Evolutionary conservation across 1,140 invertebrate species (phyloP).

Genomic region (Aphelinus atriplicis): DNA sequence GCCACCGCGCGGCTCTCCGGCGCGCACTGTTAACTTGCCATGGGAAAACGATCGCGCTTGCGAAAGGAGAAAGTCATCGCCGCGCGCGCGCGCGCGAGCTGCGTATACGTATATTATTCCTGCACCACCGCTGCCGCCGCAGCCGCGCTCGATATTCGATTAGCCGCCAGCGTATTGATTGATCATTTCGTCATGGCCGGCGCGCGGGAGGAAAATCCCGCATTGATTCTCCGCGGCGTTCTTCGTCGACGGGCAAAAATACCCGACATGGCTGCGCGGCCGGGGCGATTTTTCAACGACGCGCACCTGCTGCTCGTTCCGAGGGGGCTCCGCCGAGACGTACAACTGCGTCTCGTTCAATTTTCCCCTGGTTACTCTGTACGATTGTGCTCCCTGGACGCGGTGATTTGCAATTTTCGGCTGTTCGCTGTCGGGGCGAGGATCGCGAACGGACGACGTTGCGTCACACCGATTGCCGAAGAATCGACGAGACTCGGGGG

Average conservation of each 20-base stretch:
- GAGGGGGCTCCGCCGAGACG: not conserved
- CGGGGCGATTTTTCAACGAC: constrained; percentile 7
- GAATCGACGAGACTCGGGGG: too few species aligned
- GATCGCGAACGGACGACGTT: too few species aligned
- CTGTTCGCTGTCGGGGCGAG: too few species aligned
- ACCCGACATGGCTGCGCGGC: constrained; percentile 10
- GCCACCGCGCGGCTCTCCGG: not conserved
- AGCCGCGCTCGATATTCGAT: constrained; percentile 31
- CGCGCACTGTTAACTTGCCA: constrained; percentile 13
- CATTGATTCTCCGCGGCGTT: not conserved
- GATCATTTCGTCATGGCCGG: constrained; percentile 26
- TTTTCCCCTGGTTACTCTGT: not conserved
- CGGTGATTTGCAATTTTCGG: constrained; percentile 9
- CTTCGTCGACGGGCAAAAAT: not conserved
- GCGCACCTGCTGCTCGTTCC: not conserved
- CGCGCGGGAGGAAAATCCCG: not conserved
- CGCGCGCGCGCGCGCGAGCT: constrained; percentile 15
- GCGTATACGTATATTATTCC: constrained; percentile 10
- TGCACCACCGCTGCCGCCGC: not conserved
- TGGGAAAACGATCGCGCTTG: constrained; percentile 34
- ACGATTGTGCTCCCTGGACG: not conserved
- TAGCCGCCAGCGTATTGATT: constrained; percentile 30
- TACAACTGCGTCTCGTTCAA: constrained; percentile 12
- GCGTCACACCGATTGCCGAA: too few species aligned
- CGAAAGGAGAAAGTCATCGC: constrained; percentile 39